These are phyloP conservation scores for Pteronura brasiliensis DNA, from an alignment of 2,113 vertebrate species.

Conservation along the genomic window DNA sequence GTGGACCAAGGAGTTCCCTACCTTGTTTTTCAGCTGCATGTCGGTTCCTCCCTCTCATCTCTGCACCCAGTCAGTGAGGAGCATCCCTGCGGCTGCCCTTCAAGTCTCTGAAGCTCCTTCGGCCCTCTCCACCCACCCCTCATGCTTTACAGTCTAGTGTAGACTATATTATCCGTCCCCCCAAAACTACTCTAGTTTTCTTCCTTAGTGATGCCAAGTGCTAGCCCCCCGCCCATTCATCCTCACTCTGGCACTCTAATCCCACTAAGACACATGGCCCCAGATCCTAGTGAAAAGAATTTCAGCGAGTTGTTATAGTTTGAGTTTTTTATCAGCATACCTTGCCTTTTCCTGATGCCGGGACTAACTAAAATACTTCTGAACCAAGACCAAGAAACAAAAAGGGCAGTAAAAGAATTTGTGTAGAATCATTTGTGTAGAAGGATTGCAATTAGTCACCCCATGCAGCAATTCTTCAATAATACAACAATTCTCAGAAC, in stretches of 20 bases:
- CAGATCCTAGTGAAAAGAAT: not conserved
- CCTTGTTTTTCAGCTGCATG: not conserved
- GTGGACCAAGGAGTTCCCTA: not conserved
- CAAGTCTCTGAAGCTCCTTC: too few species aligned
- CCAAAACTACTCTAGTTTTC: too few species aligned
- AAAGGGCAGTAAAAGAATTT: not conserved
- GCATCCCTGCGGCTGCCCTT: not conserved
- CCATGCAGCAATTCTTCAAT: not conserved
- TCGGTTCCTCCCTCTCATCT: not conserved
- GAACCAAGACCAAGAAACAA: not conserved
- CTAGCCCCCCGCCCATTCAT: accelerated
- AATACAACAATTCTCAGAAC: not conserved
- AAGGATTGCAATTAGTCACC: not conserved
- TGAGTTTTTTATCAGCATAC: not conserved
- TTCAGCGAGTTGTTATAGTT: not conserved
- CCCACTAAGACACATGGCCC: not conserved
- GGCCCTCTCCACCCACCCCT: accelerated
- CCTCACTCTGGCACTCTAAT: not conserved
- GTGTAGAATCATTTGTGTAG: not conserved
- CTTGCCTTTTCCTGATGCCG: not conserved
- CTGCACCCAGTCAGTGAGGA: not conserved
- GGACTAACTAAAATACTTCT: not conserved
- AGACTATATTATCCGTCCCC: not conserved
- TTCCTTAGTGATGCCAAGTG: accelerated
- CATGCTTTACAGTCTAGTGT: not conserved